Evolutionary conservation across 2,797 vertebrate species (phyloP).

Genomic region (Lepus oiostolus): DNA sequence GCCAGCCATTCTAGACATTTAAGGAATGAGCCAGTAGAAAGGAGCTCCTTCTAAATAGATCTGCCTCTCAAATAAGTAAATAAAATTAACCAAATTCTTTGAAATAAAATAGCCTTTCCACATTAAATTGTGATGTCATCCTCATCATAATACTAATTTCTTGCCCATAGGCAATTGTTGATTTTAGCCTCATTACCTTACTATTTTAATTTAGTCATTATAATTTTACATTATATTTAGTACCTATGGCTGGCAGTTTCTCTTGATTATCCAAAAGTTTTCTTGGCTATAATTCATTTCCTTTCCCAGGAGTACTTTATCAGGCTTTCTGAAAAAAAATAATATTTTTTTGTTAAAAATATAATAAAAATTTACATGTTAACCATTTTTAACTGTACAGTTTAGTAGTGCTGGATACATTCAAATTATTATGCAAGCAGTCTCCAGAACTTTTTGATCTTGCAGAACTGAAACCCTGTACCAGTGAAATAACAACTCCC

Average conservation of each 20-base stretch:
- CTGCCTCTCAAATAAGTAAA: too few relatives aligned
- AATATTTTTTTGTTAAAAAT: not conserved
- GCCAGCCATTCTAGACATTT: too few relatives aligned
- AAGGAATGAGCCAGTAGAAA: too few relatives aligned
- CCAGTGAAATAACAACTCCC: not conserved
- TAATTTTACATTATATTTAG: not conserved
- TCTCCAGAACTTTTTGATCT: not conserved
- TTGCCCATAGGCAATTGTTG: not conserved
- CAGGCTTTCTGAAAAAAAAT: not conserved
- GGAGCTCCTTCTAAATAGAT: too few relatives aligned
- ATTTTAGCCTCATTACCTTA: not conserved
- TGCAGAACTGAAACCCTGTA: not conserved
- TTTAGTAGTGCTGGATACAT: not conserved
- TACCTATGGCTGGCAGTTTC: constrained; percentile 27
- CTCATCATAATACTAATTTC: constrained; percentile 27
- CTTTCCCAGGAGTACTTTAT: constrained; percentile 36
- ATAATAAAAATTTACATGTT: not conserved
- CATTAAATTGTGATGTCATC: not conserved
- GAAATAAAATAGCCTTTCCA: constrained; percentile 26
- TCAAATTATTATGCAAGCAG: not conserved
- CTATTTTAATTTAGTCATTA: not conserved
- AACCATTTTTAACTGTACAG: not conserved
- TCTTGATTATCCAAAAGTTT: constrained; percentile 20
- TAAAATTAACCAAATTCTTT: not conserved
- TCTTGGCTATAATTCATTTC: constrained; percentile 37